These are phyloP conservation scores for Scolopax mira DNA, from an alignment of 2,113 vertebrate species.

Conservation along the genomic window DNA sequence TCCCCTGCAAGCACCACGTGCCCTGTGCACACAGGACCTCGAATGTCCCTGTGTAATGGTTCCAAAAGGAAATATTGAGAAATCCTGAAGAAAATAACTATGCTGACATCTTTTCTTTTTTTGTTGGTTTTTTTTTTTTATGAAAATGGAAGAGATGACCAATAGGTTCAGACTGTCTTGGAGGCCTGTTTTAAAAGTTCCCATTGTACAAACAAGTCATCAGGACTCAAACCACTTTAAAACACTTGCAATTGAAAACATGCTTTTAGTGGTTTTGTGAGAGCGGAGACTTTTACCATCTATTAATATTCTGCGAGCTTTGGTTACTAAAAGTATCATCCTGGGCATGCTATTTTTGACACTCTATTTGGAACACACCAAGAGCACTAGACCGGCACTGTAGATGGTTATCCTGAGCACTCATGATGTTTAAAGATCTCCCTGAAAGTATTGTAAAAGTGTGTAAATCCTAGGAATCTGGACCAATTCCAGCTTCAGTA, in stretches of 20 bases:
- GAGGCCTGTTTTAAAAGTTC: constrained; percentile 61
- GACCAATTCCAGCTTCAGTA: background rate
- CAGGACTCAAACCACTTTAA: constrained; percentile 71
- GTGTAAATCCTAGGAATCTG: constrained; percentile 56
- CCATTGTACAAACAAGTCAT: constrained; percentile 72
- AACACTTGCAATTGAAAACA: constrained; percentile 66
- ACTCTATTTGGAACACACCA: constrained; percentile 31
- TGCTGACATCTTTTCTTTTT: background rate
- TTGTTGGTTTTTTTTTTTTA: background rate
- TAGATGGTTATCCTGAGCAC: background rate
- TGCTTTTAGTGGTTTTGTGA: constrained; percentile 74
- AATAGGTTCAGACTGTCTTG: background rate
- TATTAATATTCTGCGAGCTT: constrained; percentile 69
- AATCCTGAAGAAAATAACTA: background rate
- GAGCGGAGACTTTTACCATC: constrained; percentile 60
- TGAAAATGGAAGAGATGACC: constrained; percentile 38
- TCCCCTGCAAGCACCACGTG: background rate
- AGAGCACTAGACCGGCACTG: background rate
- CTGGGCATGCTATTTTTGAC: constrained; percentile 67
- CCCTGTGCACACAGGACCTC: background rate
- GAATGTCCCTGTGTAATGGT: background rate
- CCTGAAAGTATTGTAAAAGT: constrained; percentile 36
- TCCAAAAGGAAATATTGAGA: background rate
- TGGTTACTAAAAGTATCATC: constrained; percentile 70
- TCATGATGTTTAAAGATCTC: background rate